Evolutionary conservation across 2,113 vertebrate species (phyloP), one percentile per base, ranked within the genome.

Genomic region (Bujurquina vittata): DNA sequence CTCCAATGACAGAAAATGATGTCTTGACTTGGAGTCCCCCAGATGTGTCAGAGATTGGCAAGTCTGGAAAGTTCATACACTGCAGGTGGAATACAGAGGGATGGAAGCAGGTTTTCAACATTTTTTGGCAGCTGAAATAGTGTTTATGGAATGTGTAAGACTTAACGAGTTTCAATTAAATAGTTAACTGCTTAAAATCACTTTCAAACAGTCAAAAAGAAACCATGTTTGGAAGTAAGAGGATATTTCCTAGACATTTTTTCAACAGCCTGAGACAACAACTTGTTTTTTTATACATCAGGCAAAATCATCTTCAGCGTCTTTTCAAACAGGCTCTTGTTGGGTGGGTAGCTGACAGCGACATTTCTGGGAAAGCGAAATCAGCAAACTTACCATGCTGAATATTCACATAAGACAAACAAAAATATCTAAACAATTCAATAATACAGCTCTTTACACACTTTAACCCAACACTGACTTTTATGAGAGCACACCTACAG

Each of bases 1-100:
- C 85, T 91, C 79, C 75, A 88, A 75, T 40, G 87, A 93, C 81
- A 87, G 83, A 90, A 93, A 94, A 94, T 91, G 84, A 89, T 35
- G n/a, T 89, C 78, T 89, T 90, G 73, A 89, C 83, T 79, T 87
- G 56, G 75, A 95, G 91, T 54, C 55, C 83, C 84, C 52, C 17
- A 31, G 26, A 72, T 72, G 33, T 83, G 90, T 84, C 80, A 85
- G 46, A 84, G 74, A 73, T 54, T 85, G 81, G 79, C 46, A 63
- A 35, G 74, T 73, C 74, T 57, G 46, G 73, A 26, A 80, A 72
- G 61, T 76, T 86, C 79, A 79, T 63, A 57, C 69, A 89, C 73
- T 77, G 65, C 61, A 81, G 73, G 59, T 20, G 63, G 59, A 73
- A 62, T 20, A 56, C 40, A 33, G 67, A 29, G 23, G 74, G 37